Base-by-base conservation (phyloP, 1,140 invertebrate genomes). In the Drosophila seguyi region DNA sequence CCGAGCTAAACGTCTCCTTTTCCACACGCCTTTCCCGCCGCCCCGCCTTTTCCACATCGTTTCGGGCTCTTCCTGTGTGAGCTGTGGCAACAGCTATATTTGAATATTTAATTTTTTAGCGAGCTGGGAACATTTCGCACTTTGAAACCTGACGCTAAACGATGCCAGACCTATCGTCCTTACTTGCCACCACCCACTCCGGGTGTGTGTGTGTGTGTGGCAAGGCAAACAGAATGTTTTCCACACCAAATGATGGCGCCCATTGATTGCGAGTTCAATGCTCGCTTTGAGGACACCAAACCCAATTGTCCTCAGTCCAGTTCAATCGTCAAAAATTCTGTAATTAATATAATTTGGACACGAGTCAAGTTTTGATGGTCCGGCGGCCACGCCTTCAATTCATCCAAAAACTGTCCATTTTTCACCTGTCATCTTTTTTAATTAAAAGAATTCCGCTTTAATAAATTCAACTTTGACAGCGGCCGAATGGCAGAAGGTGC, bases 61-160 rank as follows among this genome's bases (percentile, higher is more conserved):
- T 45, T 48, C 34, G 8, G 10, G 42, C 36, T 53, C 39, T 50
- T 55, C 66, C 56, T 55, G 45, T 45, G 20, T 45, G 47, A 67
- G 69, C 47, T 44, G 71, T 39, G 72, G 69, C 61, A 44, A 44
- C 59, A 48, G 63, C 84, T 61, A 53, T 84, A 88, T 88, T 88
- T 88, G 84, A 88, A 88, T 88, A 88, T 90, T 88, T 88, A 88
- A 88, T 88, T 88, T 90, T 90, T 84, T 84, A 84, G 85, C 85
- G 75, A 84, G 85, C 63, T 80, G 80, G 80, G 76, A 88, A 87
- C 84, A 80, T 71, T 88, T 87, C 80, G 85, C 84, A 88, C 81
- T 88, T 90, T 61, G 79, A 63, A 87, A 87, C 59, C 67, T 84
- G 80, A 79, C 68, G 84, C 77, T 90, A 77, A 87, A 87, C 72